These are phyloP conservation scores for Nipponia nippon DNA, from an alignment of 2,113 vertebrate species.

Conservation along the genomic window DNA sequence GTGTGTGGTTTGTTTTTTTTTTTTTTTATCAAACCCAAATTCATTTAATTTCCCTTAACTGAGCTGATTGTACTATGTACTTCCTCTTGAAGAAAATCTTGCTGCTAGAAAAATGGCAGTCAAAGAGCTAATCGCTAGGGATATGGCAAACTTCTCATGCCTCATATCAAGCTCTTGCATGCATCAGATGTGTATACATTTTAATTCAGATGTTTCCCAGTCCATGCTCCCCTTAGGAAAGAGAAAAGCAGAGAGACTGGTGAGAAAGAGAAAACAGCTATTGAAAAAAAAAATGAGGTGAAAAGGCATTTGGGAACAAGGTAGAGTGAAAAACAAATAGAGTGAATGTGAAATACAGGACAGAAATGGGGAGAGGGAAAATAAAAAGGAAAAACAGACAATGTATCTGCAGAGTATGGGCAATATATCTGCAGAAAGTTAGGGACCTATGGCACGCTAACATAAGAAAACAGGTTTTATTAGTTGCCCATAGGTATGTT, in stretches of 20 bases:
- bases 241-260: neutral
- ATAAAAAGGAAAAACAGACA: neutral
- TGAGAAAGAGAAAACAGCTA: neutral
- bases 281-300: neutral
- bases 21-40: constrained; percentile 20
- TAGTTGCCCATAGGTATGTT: neutral
- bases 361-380: neutral
- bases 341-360: neutral
- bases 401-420: neutral
- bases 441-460: neutral
- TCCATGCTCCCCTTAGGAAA: neutral
- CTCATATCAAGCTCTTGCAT: neutral
- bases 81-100: neutral
- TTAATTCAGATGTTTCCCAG: neutral
- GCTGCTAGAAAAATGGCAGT: neutral
- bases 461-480: neutral
- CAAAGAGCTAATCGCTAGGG: neutral
- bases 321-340: neutral
- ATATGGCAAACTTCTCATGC: neutral
- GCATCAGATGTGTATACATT: neutral
- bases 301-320: neutral
- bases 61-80: neutral
- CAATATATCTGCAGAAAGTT: neutral
- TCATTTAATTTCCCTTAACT: constrained; percentile 20
- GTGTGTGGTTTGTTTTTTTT: neutral